Evolutionary conservation across 2,113 vertebrate genomes (phyloP).

Genomic region (Leiothrix lutea): DNA sequence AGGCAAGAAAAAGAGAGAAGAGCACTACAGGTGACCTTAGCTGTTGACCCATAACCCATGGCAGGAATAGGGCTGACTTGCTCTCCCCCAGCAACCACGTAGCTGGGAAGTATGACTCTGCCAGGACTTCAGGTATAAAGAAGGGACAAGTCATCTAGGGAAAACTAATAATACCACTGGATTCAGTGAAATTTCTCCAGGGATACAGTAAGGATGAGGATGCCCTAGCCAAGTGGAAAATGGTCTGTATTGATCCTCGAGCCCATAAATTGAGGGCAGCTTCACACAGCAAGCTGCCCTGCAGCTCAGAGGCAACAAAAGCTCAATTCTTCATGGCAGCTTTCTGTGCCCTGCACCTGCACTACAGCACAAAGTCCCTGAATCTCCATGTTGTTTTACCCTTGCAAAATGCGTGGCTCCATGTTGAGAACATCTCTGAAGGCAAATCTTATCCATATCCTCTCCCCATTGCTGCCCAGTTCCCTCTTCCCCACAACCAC

Average conservation of each 20-base stretch:
- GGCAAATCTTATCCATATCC: neutral
- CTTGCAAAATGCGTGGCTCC: neutral
- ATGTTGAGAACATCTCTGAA: neutral
- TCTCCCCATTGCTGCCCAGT: accelerated
- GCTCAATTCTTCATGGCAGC: neutral
- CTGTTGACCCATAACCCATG: neutral
- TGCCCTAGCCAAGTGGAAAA: neutral
- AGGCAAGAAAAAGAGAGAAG: neutral
- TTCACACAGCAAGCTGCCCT: accelerated
- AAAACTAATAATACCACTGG: neutral
- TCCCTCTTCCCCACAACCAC: neutral
- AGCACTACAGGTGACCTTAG: neutral
- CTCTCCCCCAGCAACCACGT: neutral
- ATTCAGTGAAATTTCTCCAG: neutral
- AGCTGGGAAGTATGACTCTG: neutral
- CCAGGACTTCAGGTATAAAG: neutral
- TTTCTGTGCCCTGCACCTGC: neutral
- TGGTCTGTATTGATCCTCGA: neutral
- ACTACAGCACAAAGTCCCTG: neutral
- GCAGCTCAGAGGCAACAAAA: neutral
- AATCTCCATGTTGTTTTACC: neutral
- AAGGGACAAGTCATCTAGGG: neutral
- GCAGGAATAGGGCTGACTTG: neutral
- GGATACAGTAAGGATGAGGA: neutral
- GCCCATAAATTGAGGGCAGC: neutral